Base-by-base conservation (phyloP, 2,888 invertebrate genomes). In the Lepetodrilus schrolli region DNA sequence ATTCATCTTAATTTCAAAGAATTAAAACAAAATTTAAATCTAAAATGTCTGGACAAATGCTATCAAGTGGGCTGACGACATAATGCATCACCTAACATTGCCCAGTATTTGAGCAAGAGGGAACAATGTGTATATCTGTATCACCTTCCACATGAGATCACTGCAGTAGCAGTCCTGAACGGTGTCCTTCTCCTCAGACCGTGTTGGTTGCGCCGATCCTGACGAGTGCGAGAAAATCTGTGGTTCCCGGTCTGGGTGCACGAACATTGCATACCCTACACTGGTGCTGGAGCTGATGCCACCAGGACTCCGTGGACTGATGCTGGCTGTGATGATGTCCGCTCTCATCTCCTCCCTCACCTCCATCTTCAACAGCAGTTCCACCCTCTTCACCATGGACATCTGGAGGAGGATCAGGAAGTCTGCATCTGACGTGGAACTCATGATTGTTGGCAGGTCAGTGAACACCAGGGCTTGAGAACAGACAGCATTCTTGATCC, bases 251-350 rank as follows among this genome's bases (percentile, higher is more conserved):
- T 80, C 84, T 10, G 92, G 92, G 4, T 92, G 92, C 80, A 90
- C 91, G 2, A 92, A 92, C 80, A 89, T 92, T 51, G 92, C 92
- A 20, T 92, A 91, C 81, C 91, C 92, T 0, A 87, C 87, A 66
- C 84, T 92, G 51, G 92, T 92, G 23, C 78, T 92, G 23, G 83
- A 90, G 30, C 82, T 92, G 26, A 89, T 92, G 89, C 92, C 92
- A 0, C 80, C 82, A 2, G 92, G 92, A 13, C 83, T 88, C n/a
- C 77, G 90, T 20, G 92, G 92, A 2, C 80, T 92, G 50, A 92
- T 92, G 92, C 78, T 92, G 80, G 91, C 92, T 1, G 92, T 92
- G 8, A 92, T 92, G 92, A 86, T 92, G 87, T 91, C 92, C 0
- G 92, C 92, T 20, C 85, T 92, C 7, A 91, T 92, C 87, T 91